phyloP scores from a whole-genome alignment of 2,888 invertebrate species.

The Drosophila longiperda region DNA sequence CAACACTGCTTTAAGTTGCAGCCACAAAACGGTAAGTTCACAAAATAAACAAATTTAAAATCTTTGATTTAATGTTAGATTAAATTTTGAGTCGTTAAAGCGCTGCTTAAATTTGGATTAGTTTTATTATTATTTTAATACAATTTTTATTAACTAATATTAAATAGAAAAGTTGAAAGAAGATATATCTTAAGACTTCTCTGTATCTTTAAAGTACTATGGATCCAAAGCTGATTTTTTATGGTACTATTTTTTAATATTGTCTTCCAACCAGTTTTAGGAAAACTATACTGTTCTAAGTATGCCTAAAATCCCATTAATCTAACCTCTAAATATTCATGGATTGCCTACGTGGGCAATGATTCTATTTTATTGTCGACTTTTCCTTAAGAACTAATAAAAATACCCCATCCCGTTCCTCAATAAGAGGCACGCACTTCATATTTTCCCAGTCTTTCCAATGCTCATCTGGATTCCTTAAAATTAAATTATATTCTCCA shows the following conservation, averaged over 20 bases:
- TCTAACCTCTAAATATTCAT: not conserved
- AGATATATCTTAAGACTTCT: no score
- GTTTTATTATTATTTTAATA: not conserved
- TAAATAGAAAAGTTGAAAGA: not conserved
- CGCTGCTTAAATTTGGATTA: not conserved
- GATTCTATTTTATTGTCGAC: not conserved
- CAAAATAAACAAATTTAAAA: not conserved
- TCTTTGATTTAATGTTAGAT: not conserved
- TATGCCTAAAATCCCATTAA: not conserved
- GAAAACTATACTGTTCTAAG: no score
- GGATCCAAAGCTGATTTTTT: no score
- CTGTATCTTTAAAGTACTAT: no score
- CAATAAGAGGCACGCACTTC: no score
- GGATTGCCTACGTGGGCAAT: fast-evolving
- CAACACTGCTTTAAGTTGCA: conserved; percentile 66
- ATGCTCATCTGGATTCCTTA: not conserved
- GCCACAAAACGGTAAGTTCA: conserved; percentile 61
- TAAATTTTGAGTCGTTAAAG: not conserved
- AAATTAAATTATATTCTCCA: no score
- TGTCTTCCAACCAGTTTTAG: not conserved
- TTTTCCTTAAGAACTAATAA: not conserved
- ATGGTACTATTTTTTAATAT: fast-evolving
- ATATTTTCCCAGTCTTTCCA: not conserved
- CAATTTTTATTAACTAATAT: fast-evolving
- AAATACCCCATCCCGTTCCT: not conserved